phyloP scores from a whole-genome alignment of 1,140 invertebrate genomes.

The Sarcophaga peregrina region DNA sequence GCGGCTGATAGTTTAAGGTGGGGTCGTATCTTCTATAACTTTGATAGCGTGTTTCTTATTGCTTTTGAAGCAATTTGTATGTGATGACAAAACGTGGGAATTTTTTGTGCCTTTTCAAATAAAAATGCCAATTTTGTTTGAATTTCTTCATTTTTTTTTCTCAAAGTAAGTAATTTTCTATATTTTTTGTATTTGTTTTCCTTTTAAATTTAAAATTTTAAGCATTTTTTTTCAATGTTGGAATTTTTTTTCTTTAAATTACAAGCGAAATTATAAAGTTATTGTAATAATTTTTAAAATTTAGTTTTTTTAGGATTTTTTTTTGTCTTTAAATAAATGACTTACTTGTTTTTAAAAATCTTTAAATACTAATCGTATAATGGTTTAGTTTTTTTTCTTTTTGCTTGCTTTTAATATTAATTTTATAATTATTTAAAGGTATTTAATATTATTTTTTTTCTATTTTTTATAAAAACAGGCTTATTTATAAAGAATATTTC shows the following conservation, averaged over 20 bases:
- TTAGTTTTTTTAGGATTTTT: neutral
- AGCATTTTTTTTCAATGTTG: conserved; percentile 17
- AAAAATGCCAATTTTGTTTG: conserved; percentile 28
- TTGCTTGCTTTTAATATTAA: neutral
- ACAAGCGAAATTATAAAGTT: conserved; percentile 38
- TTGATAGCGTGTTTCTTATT: no score
- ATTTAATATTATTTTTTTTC: neutral
- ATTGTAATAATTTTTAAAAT: neutral
- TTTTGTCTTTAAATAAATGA: neutral
- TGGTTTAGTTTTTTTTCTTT: neutral
- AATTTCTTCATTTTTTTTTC: neutral
- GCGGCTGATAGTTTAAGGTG: neutral
- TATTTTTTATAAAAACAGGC: no score
- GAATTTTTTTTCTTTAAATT: conserved; percentile 28
- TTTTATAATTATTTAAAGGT: neutral
- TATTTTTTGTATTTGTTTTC: conserved; percentile 31
- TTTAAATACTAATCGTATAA: conserved; percentile 25
- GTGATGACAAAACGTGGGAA: neutral
- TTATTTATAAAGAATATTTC: no score
- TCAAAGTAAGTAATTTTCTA: conserved; percentile 12
- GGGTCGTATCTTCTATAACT: no score
- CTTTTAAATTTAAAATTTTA: neutral
- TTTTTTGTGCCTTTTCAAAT: neutral
- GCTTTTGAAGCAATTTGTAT: no score
- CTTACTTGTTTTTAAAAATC: neutral